phyloP scores from a whole-genome alignment of 1,140 invertebrate genomes.

The Sinella curviseta region DNA sequence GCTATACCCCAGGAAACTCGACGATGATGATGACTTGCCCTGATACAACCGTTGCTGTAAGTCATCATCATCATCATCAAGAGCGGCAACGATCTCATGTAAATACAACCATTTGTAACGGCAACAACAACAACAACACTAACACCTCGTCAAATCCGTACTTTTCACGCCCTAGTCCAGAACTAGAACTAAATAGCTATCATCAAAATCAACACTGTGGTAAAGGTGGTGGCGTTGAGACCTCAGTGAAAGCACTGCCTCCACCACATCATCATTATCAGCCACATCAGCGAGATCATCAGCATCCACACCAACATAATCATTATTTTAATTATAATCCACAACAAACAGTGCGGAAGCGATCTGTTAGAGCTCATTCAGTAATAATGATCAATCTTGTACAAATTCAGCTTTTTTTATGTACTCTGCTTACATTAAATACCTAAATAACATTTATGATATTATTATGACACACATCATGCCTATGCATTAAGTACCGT shows the following conservation, averaged over 20 bases:
- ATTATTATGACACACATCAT: too few species aligned
- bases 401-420: not conserved
- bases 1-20: not conserved
- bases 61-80: constrained; percentile 1
- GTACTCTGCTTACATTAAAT: not conserved
- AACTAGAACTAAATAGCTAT: constrained; percentile 17
- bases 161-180: not conserved
- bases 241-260: constrained; percentile 16
- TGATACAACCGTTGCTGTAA: not conserved
- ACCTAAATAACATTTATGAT: too few species aligned
- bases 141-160: constrained; percentile 2
- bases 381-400: constrained; percentile 33
- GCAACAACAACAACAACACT: not conserved
- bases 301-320: constrained; percentile 36
- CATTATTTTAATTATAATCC: constrained; percentile 36
- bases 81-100: not conserved
- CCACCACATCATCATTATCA: constrained; percentile 36
- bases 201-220: constrained; percentile 1
- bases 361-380: constrained; percentile 28
- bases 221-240: not conserved
- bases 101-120: not conserved
- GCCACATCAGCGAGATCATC: constrained; percentile 33
- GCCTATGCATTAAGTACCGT: too few species aligned
- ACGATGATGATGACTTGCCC: not conserved
- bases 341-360: not conserved